Conservation (phyloP, 2,113 vertebrate species). For the Saccopteryx bilineata region DNA sequence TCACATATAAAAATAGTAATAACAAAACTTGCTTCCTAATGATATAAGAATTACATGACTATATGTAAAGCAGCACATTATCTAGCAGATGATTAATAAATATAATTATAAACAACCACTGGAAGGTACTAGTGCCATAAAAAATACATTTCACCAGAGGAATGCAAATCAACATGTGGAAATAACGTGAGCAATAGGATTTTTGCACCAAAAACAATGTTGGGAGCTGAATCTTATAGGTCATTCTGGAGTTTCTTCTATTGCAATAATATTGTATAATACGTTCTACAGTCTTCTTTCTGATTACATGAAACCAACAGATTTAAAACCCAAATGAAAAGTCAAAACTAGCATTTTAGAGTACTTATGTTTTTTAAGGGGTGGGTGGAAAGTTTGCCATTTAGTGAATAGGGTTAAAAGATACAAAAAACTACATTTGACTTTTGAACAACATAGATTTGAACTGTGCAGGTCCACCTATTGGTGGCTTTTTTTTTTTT, state of each 20-base stretch:
- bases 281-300: neutral
- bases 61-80: neutral
- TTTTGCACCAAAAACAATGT: neutral
- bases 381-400: neutral
- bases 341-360: neutral
- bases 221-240: neutral
- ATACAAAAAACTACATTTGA: neutral
- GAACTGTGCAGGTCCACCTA: neutral
- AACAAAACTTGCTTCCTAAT: neutral
- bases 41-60: neutral
- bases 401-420: neutral
- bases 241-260: neutral
- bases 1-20: neutral
- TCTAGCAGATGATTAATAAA: neutral
- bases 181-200: neutral
- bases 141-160: neutral
- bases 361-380: too few species aligned
- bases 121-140: neutral
- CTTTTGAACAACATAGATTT: neutral
- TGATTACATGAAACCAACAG: neutral
- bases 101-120: neutral
- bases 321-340: neutral
- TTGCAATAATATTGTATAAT: neutral
- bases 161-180: neutral
- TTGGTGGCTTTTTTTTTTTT: too few species aligned